Conservation (phyloP, 2,113 vertebrate species). For the Plotosus lineatus region DNA sequence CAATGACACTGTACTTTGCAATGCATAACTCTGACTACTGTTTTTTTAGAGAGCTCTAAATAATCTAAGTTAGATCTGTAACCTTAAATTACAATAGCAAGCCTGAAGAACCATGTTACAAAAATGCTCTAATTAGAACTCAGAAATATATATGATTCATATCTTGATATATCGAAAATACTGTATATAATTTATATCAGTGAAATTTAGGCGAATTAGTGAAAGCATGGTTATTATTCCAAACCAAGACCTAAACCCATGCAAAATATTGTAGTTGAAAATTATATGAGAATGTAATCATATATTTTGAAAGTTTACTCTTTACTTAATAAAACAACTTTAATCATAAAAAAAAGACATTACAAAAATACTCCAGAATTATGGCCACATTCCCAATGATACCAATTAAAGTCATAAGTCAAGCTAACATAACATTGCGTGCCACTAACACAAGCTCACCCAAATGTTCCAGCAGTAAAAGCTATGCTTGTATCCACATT, state of each 20-base stretch:
- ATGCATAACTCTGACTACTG: neutral
- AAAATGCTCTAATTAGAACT: neutral
- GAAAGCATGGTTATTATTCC: neutral
- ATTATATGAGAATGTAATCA: neutral
- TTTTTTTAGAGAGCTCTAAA: neutral
- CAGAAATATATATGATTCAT: neutral
- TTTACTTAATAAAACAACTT: slow-evolving; percentile 16
- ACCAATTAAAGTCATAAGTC: slow-evolving; percentile 57
- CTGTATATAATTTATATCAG: neutral
- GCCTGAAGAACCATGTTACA: neutral
- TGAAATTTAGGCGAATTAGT: neutral
- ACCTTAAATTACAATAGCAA: neutral
- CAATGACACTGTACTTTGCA: neutral
- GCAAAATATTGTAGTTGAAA: neutral
- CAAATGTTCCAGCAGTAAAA: slow-evolving; percentile 58
- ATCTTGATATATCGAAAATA: too few relatives aligned
- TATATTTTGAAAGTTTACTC: too few relatives aligned
- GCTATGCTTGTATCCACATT: slow-evolving; percentile 46
- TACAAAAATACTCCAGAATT: slow-evolving; percentile 19
- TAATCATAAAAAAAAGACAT: slow-evolving; percentile 10
- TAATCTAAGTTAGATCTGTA: neutral
- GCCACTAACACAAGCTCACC: slow-evolving; percentile 52
- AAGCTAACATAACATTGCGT: slow-evolving; percentile 53
- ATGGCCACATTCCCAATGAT: slow-evolving; percentile 45
- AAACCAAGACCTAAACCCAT: neutral